A percentile compares a stretch with the other conserved stretches of the same genome.
These are phyloP conservation scores for Bombylius major DNA, from an alignment of 2,888 invertebrate genomes.

Conservation along the genomic window DNA sequence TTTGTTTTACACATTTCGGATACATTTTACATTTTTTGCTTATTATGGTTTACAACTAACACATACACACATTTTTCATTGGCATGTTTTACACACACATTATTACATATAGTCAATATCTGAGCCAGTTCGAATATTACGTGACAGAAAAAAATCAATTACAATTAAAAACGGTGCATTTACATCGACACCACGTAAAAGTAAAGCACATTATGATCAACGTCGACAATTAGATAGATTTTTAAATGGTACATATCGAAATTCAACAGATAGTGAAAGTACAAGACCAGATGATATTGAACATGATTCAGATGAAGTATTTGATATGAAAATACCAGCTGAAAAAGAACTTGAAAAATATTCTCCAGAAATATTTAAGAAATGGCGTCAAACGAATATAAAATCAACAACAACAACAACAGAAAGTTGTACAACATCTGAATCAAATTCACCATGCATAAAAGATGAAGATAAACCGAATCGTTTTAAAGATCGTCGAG, in stretches of 20 bases:
- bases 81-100: too few species aligned
- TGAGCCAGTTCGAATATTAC: background rate
- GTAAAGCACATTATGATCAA: conserved; percentile 23
- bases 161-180: background rate
- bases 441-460: conserved; percentile 12
- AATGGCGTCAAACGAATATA: conserved; percentile 8
- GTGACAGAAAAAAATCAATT: background rate
- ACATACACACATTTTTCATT: too few species aligned
- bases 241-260: conserved; percentile 9
- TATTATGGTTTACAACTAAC: too few species aligned
- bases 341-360: background rate
- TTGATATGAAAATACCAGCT: background rate
- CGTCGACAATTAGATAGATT: conserved; percentile 21
- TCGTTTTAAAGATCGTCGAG: conserved; percentile 9
- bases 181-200: conserved; percentile 32
- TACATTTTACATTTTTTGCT: too few species aligned
- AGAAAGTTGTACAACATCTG: conserved; percentile 11
- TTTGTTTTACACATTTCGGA: too few species aligned
- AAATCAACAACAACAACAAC: conserved; percentile 3
- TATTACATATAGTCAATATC: background rate
- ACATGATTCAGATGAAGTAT: too few species aligned
- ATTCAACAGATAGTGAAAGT: background rate
- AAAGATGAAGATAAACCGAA: background rate
- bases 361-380: background rate
- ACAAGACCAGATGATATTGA: background rate